These are phyloP conservation scores for Pyrocephalus nanus DNA, from an alignment of 2,797 vertebrate species.

Conservation along the genomic window DNA sequence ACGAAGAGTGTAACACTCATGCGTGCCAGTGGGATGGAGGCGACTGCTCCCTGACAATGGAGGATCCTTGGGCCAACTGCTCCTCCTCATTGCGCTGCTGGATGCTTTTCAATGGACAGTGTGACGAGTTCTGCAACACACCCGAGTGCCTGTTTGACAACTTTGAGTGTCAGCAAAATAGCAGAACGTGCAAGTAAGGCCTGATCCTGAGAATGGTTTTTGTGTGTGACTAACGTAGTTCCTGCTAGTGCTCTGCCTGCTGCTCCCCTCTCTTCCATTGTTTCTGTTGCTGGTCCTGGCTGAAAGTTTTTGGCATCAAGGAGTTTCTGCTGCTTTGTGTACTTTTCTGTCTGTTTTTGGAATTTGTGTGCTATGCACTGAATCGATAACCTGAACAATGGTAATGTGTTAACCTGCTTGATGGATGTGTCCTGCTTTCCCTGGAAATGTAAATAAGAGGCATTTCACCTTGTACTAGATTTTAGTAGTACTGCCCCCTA, in stretches of 20 bases:
- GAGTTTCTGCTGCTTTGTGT: background rate
- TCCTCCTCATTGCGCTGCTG: slow-evolving; percentile 81
- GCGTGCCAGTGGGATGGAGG: slow-evolving; percentile 92
- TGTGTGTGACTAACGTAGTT: slow-evolving; percentile 31
- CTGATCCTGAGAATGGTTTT: background rate
- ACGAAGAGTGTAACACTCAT: slow-evolving; percentile 86
- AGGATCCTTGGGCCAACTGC: slow-evolving; percentile 88
- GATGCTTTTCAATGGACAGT: slow-evolving; percentile 85
- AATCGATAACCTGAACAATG: background rate
- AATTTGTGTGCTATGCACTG: background rate
- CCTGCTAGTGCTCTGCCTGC: background rate
- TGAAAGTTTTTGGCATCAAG: background rate
- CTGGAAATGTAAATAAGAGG: background rate
- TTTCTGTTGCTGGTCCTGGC: background rate
- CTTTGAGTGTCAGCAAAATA: slow-evolving; percentile 84
- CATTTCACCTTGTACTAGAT: background rate
- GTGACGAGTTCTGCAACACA: slow-evolving; percentile 90
- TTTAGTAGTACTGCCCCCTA: background rate
- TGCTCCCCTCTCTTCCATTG: background rate
- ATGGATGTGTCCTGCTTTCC: background rate
- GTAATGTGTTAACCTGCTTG: background rate
- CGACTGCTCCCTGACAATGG: slow-evolving; percentile 87
- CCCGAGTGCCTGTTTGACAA: slow-evolving; percentile 87
- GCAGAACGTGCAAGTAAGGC: slow-evolving; percentile 86
- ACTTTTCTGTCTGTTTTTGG: background rate